Conservation (phyloP, 1,140 invertebrate genomes). For the Drosophila oshimai region DNA sequence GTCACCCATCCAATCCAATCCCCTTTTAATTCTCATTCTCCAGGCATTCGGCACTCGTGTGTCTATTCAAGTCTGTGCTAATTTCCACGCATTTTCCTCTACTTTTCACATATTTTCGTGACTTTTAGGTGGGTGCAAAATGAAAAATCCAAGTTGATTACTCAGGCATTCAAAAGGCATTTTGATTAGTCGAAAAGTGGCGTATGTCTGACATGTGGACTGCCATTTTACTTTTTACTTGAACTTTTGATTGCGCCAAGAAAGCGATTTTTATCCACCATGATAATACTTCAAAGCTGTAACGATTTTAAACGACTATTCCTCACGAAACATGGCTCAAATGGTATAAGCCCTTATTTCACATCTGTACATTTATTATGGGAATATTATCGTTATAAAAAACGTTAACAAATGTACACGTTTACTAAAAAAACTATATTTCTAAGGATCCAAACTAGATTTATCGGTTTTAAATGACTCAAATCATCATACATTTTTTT, state of each 20-base stretch:
- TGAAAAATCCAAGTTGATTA: constrained; percentile 69
- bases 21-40: not conserved
- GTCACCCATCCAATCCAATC: constrained; percentile 5
- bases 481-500: too few species aligned
- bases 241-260: constrained; percentile 45
- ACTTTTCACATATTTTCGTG: not conserved
- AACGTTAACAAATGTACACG: too few species aligned
- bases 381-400: too few species aligned
- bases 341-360: not conserved
- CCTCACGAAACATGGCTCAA: not conserved
- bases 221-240: constrained; percentile 60
- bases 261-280: not conserved
- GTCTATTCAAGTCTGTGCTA: constrained; percentile 76
- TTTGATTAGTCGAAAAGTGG: constrained; percentile 72
- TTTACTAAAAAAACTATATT: too few species aligned
- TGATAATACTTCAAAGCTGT: constrained; percentile 13
- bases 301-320: not conserved
- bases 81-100: constrained; percentile 67
- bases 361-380: too few species aligned
- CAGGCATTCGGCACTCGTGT: constrained; percentile 47
- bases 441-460: too few species aligned
- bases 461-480: too few species aligned
- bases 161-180: constrained; percentile 74
- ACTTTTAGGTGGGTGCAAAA: constrained; percentile 1
- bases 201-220: constrained; percentile 38